Evolutionary conservation across 1,140 invertebrate species (phyloP), one percentile per base, ranked within the genome.

Genomic region (Adelges cooleyi): DNA sequence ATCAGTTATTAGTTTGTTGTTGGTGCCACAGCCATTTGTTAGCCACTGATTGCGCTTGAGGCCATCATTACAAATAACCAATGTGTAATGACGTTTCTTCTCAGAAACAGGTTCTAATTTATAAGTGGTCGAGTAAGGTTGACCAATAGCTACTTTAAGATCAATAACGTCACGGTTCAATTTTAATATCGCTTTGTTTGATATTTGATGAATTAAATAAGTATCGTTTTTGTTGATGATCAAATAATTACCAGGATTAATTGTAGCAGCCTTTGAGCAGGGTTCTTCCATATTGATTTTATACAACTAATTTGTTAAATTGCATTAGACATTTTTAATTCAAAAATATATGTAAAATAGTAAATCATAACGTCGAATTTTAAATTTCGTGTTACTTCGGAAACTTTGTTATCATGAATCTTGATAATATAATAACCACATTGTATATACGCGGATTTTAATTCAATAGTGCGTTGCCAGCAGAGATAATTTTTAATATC

Each of bases 1-100:
- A 72, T 92, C 90, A 9, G 80, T 77, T 42, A 96, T 87, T 51
- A 86, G 82, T 69, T 92, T 79, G 74, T 97, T 97, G 72, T 96
- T 93, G 48, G 75, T 77, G 3, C 87, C 87, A 67, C 78, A 78
- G 53, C 75, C 72, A 10, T 78, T 69, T 54, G 76, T 73, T 22
- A 75, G 69, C 27, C 65, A 56, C 38, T 46, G 67, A 71, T 3
- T 71, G 67, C 54, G 75, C 11, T 38, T 72, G 52, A 80, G 75
- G 18, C 79, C 75, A 69, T 80, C 79, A 66, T 78, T 74, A 62
- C 77, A 78, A 29, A 78, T 69, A 68, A 81, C 79, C 52, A 87
- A 75, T 2, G 74, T 75, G 69, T 80, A 85, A 17, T 79, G 73
- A 51, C 80, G 79, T 69, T 82, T 83, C 49, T 76, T 78, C 38